Evolutionary conservation across 2,888 invertebrate species (phyloP), one percentile per base, ranked within the genome.

Genomic region (Margaritifera margaritifera): DNA sequence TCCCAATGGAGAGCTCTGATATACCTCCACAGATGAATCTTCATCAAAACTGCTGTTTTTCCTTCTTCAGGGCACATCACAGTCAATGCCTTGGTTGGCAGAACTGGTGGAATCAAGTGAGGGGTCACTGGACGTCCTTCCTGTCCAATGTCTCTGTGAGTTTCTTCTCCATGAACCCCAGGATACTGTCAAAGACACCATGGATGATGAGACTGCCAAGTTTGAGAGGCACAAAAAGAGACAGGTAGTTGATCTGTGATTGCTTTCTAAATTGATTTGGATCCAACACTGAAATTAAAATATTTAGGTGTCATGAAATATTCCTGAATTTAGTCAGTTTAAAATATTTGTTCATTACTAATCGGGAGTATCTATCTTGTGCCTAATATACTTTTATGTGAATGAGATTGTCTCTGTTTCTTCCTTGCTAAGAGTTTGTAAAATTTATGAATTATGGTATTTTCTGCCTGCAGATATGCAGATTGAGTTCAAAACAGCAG

Each of bases 71-170:
- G 90, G 90, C 20, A 94, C 96, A 15, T 94, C 95, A 0, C 95
- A 96, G 79, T 96, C 97, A 56, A 97, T 98, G 96, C 97, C 98
- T 5, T 98, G 98, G 98, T 91, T 98, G 74, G 96, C 97, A 15
- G 96, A 97, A 89, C 92, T 98, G 72, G 95, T 98, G 20, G 94
- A 97, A 82, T 96, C 95, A 81, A 96, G 95, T 78, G 97, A 97
- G 86, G 95, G 95, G 1, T 95, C 95, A 24, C 92, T 95, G 77
- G 94, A 95, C 85, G 95, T 97, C 81, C 91, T 99, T 25, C 98
- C 98, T 0, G 97, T 98, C n/a, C 98, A 98, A 87, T 98, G 98
- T 88, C 92, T 99, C 62, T 98, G 98, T 91, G 98, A 98, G 91
- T 98, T 98, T 91, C 92, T 98, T 62, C 92, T 97, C 2, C 91